Base-by-base conservation (phyloP, 2,888 invertebrate genomes). In the Mylabris sibirica region DNA sequence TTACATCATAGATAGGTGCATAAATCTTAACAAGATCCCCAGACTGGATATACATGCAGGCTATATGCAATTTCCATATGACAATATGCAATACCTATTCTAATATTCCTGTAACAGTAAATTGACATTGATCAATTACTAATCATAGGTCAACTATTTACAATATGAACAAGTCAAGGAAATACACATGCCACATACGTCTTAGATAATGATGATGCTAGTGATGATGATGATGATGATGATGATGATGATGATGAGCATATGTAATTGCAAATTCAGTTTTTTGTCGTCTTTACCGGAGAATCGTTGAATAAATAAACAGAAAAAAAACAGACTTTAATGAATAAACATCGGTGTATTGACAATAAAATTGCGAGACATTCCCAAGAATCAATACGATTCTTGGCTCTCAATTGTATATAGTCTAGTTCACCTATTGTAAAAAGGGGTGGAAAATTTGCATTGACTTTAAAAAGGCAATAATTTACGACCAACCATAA, bases 51-150 rank as follows among this genome's bases (percentile, higher is more conserved):
- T 11, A 49, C 9, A 53, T n/a, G n/a, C n/a, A n/a, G n/a, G n/a
- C n/a, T n/a, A n/a, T n/a, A n/a, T 57, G 57, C 57, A 57, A 57
- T 57, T 57, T 57, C n/a, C n/a, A 53, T 53, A 49, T 49, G 49
- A 49, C 11, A 44, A 68, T 49, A 74, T 71, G 73, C 71, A 74
- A 72, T 75, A 73, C 73, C 72, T 67, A 70, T 71, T 73, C 74
- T 73, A 76, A 75, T 75, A 75, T 66, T 60, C 70, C 60, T 59
- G 26, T 74, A 75, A 75, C 74, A 74, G 73, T 73, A 67, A 59
- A 74, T 66, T 70, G 77, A 77, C 77, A 76, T 73, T 77, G 76
- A 77, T 77, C 76, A 77, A 77, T 77, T 66, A 71, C 70, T 70
- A 70, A 77, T 77, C 74, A 70, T 73, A 68, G 35, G 60, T 72